phyloP scores from a whole-genome alignment of 2,888 invertebrate species.

The Oeneis ivallda region DNA sequence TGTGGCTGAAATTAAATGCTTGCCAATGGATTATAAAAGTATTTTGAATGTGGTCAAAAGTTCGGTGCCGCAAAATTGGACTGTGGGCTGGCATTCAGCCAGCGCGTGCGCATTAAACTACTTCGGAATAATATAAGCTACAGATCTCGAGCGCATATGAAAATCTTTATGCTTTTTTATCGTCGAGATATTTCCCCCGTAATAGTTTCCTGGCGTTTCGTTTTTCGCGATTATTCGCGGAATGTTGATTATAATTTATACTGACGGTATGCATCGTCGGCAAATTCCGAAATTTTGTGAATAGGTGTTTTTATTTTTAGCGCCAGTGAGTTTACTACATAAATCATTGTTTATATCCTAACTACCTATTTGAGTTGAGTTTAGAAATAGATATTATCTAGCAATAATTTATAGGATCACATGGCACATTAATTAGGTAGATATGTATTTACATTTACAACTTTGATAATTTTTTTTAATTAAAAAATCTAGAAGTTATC shows the following conservation, averaged over 20 bases:
- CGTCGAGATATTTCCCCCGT: slow-evolving; percentile 25
- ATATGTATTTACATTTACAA: too few relatives aligned
- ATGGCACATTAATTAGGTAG: too few relatives aligned
- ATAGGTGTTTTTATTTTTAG: slow-evolving; percentile 17
- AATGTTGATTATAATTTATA: slow-evolving; percentile 31
- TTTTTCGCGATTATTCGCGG: slow-evolving; percentile 20
- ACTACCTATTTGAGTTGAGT: background rate
- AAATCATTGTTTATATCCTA: background rate
- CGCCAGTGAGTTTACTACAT: slow-evolving; percentile 8
- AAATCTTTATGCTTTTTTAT: slow-evolving; percentile 24
- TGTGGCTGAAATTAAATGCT: slow-evolving; percentile 46
- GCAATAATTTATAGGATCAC: too few relatives aligned
- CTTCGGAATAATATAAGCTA: background rate
- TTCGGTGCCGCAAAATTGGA: slow-evolving; percentile 68
- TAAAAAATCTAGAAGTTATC: too few relatives aligned
- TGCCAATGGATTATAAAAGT: slow-evolving; percentile 55
- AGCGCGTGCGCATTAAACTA: slow-evolving; percentile 51
- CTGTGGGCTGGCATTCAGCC: slow-evolving; percentile 66
- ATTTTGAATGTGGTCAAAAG: slow-evolving; percentile 67
- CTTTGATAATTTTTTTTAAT: too few relatives aligned
- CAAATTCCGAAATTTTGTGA: slow-evolving; percentile 16
- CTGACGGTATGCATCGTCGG: slow-evolving; percentile 16
- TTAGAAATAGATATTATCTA: background rate
- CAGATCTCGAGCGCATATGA: slow-evolving; percentile 16
- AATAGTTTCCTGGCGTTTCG: slow-evolving; percentile 31